Base-by-base conservation (phyloP, 2,113 vertebrate species). In the Aleadryas rufinucha region DNA sequence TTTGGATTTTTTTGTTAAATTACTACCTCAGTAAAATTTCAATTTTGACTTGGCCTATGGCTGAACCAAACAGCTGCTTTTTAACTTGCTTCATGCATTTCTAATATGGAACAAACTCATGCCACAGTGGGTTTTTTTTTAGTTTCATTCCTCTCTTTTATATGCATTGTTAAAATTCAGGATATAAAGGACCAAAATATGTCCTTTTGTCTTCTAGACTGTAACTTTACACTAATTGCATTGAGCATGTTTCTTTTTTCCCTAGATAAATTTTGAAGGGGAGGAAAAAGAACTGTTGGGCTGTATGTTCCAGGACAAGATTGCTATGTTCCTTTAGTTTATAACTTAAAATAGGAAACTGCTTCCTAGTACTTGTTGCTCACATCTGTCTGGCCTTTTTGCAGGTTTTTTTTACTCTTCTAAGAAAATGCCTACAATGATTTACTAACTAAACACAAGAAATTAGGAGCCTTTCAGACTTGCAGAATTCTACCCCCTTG, bases 301-400 rank as follows among this genome's bases (percentile, higher is more conserved):
- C 98, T 98, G 95, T 98, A 97, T 99, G 98, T 99, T 99, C 98
- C 98, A 97, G 88, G 97, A 98, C 95, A 99, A 99, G 98, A 98
- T 99, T 98, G 97, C 97, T 94, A 78, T 93, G 50, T 97, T 97
- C 95, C 93, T 56, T 97, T 89, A 76, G 81, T 50, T 97, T 94
- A 6, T 93, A 84, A 88, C 69, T 94, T 95, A 66, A 88, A 74
- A 39, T 53, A 74, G 64, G 66, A 96, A 87, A 33, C 39, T 47
- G 66, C 90, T 60, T 89, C 54, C 83, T 93, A 79, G 41, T 84
- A 93, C 96, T 93, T 94, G 91, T 59, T 94, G 35, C 39, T 77
- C 15, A 6, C 60, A 11, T 68, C 33, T 94, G 16, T 47, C 90
- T 92, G 44, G 68, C 24, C 28, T 78, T 71, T 52, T 52, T 76